These are phyloP conservation scores for Caerostris darwini DNA, from an alignment of 1,140 invertebrate species.

Conservation along the genomic window DNA sequence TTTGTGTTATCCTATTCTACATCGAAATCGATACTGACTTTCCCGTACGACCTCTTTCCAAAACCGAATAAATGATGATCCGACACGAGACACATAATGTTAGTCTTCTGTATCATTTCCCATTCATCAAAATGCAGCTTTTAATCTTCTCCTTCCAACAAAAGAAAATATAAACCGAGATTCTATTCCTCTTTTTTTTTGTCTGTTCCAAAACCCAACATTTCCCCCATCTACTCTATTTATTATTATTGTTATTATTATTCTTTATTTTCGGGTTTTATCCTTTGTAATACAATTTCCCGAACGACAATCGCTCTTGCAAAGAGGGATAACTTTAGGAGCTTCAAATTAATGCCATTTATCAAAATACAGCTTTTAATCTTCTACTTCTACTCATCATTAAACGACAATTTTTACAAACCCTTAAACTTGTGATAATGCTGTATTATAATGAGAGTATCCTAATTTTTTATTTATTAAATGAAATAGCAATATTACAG, in stretches of 20 bases:
- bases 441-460: too few species aligned
- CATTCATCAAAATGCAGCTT: conserved; percentile 1
- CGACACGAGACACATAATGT: neutral
- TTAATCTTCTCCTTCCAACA: neutral
- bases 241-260: too few species aligned
- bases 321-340: neutral
- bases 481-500: too few species aligned
- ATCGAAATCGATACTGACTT: neutral
- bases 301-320: conserved; percentile 37
- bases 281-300: conserved; percentile 22
- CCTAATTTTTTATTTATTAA: too few species aligned
- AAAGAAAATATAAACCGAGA: neutral
- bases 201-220: too few species aligned
- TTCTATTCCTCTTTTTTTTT: neutral
- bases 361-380: conserved; percentile 16
- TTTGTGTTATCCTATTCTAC: too few species aligned
- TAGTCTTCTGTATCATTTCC: conserved; percentile 16
- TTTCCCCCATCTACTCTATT: too few species aligned
- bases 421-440: too few species aligned
- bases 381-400: neutral
- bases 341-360: conserved; percentile 34
- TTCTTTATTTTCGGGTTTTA: neutral
- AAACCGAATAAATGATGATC: neutral
- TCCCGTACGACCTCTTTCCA: neutral
- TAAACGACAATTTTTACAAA: too few species aligned